phyloP scores from a whole-genome alignment of 2,888 invertebrate species.

The Agrotis clavis region DNA sequence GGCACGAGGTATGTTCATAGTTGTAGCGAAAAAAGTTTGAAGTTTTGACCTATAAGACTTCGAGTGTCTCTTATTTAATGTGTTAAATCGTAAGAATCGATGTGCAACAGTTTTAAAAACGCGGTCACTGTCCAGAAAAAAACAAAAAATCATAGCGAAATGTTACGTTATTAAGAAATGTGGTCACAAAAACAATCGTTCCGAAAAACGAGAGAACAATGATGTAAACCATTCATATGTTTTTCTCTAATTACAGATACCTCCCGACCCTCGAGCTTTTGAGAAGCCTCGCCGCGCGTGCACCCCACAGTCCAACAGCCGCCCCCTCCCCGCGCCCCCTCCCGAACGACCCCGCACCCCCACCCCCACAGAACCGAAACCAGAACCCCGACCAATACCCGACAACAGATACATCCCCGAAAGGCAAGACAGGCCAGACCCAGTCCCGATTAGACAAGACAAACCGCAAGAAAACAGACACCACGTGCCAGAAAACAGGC shows the following conservation, averaged over 20 bases:
- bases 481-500: constrained; percentile 42
- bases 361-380: constrained; percentile 65
- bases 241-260: constrained; percentile 75
- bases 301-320: constrained; percentile 86
- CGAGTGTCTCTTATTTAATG: no score
- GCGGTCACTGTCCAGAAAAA: no score
- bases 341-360: constrained; percentile 74
- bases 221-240: not conserved
- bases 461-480: constrained; percentile 50
- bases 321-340: constrained; percentile 86
- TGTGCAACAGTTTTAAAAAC: no score
- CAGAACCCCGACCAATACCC: constrained; percentile 46
- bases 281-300: constrained; percentile 87
- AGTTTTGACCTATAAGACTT: no score
- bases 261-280: constrained; percentile 87
- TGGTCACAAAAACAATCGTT: no score
- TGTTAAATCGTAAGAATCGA: no score
- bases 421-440: constrained; percentile 57
- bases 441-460: constrained; percentile 57
- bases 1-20: constrained; percentile 83
- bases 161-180: no score
- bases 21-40: no score
- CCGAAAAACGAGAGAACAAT: no score
- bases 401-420: constrained; percentile 59
- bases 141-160: no score